phyloP scores from a whole-genome alignment of 2,888 invertebrate genomes.

The Drosophila crucigera region DNA sequence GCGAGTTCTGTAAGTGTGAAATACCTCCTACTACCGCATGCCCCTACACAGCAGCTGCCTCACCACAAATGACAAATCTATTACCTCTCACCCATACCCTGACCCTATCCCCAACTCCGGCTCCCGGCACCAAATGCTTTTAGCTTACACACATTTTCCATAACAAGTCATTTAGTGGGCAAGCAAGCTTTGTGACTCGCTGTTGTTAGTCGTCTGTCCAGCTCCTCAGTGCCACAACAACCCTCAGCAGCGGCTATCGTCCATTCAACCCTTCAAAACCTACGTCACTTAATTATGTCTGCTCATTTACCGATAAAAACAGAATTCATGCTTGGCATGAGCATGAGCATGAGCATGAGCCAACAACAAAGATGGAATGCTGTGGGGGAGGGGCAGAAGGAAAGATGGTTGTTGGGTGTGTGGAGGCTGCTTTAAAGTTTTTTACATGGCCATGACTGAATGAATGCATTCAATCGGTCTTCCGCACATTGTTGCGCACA shows the following conservation, averaged over 20 bases:
- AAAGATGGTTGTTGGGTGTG: background rate
- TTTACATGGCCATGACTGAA: background rate
- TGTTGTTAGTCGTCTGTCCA: slow-evolving; percentile 64
- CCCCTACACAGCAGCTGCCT: slow-evolving; percentile 48
- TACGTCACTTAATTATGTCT: slow-evolving; percentile 69
- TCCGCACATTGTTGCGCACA: slow-evolving; percentile 7
- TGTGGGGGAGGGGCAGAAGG: background rate
- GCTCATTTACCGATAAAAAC: slow-evolving; percentile 72
- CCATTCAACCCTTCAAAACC: slow-evolving; percentile 41
- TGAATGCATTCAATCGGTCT: slow-evolving; percentile 18
- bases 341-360: slow-evolving; percentile 15
- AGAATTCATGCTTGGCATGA: slow-evolving; percentile 48
- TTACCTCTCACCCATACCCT: too few species aligned
- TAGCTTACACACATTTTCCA: slow-evolving; percentile 43
- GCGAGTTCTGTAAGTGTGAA: slow-evolving; percentile 20
- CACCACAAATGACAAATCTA: slow-evolving; percentile 46
- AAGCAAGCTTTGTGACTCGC: slow-evolving; percentile 27
- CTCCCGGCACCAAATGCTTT: background rate
- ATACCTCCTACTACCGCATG: background rate
- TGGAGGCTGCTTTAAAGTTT: slow-evolving; percentile 4
- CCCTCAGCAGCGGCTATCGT: background rate
- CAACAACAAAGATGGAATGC: slow-evolving; percentile 25
- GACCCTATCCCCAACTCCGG: background rate
- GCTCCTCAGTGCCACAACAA: background rate
- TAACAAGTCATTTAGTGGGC: slow-evolving; percentile 42